These are phyloP conservation scores for Epistrophe eligans DNA, from an alignment of 2,888 invertebrate genomes.

Conservation along the genomic window DNA sequence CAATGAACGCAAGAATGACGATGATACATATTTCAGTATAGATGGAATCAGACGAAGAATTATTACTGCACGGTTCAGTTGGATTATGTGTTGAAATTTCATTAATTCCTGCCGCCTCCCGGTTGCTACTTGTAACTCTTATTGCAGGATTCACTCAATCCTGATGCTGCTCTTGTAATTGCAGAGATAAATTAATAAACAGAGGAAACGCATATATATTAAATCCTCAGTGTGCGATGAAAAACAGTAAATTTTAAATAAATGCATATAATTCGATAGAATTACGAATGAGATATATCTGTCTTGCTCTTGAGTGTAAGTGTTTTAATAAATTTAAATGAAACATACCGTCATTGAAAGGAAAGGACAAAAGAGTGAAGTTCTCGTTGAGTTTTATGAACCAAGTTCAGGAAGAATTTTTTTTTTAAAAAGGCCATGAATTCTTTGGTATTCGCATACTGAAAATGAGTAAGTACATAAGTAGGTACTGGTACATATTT, in stretches of 20 bases:
- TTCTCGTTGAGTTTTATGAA: background rate
- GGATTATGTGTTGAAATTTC: slow-evolving; percentile 75
- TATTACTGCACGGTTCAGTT: slow-evolving; percentile 53
- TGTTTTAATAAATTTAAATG: slow-evolving; percentile 19
- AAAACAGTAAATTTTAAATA: slow-evolving; percentile 15
- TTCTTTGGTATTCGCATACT: no score
- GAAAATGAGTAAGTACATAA: no score
- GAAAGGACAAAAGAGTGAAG: background rate
- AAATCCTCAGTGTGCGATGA: background rate
- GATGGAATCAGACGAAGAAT: slow-evolving; percentile 48
- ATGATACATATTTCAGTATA: slow-evolving; percentile 17
- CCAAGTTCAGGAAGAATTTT: background rate
- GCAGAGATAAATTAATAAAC: slow-evolving; percentile 64
- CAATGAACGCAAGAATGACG: background rate
- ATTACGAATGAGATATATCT: background rate
- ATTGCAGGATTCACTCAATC: slow-evolving; percentile 16
- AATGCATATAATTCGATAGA: background rate
- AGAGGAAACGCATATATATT: background rate
- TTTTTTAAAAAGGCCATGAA: background rate
- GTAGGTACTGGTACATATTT: no score
- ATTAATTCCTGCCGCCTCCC: slow-evolving; percentile 65
- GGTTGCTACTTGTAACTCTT: slow-evolving; percentile 34
- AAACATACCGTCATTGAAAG: background rate
- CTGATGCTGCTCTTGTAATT: slow-evolving; percentile 46
- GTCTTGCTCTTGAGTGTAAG: background rate